Evolutionary conservation across 2,797 vertebrate species (phyloP).

Genomic region (Spinus pinus): DNA sequence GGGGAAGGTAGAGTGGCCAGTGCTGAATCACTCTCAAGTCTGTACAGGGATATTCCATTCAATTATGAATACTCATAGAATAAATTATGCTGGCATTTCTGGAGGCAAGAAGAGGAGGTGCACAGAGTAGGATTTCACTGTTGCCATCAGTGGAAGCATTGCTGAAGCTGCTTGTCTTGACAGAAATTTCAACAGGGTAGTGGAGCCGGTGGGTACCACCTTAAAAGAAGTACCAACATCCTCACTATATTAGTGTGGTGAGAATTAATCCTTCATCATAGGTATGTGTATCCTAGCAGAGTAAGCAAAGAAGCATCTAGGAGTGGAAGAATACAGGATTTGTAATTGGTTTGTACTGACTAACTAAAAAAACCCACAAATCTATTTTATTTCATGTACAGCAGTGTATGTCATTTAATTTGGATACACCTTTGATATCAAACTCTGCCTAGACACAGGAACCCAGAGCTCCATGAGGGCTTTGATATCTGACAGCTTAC

Average conservation of each 20-base stretch:
- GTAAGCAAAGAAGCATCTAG: neutral
- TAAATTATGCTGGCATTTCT: neutral
- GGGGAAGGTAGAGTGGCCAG: neutral
- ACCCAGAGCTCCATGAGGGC: neutral
- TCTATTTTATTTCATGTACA: neutral
- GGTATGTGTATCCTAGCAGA: neutral
- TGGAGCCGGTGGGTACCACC: neutral
- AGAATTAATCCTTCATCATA: neutral
- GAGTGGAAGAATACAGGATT: neutral
- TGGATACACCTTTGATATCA: neutral
- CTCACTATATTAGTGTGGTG: fast-evolving
- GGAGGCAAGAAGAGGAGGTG: neutral
- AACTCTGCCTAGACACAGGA: neutral
- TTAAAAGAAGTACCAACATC: neutral
- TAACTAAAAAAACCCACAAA: neutral
- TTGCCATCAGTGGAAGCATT: neutral
- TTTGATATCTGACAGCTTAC: neutral
- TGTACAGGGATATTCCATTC: neutral
- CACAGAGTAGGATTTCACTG: neutral
- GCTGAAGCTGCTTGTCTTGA: neutral
- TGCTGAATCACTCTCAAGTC: neutral
- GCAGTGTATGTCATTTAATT: neutral
- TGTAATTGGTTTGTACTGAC: neutral
- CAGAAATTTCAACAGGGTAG: neutral
- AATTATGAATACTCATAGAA: neutral